Evolutionary conservation across 2,113 vertebrate genomes (phyloP), one percentile per base, ranked within the genome.

Genomic region (Passerina amoena): DNA sequence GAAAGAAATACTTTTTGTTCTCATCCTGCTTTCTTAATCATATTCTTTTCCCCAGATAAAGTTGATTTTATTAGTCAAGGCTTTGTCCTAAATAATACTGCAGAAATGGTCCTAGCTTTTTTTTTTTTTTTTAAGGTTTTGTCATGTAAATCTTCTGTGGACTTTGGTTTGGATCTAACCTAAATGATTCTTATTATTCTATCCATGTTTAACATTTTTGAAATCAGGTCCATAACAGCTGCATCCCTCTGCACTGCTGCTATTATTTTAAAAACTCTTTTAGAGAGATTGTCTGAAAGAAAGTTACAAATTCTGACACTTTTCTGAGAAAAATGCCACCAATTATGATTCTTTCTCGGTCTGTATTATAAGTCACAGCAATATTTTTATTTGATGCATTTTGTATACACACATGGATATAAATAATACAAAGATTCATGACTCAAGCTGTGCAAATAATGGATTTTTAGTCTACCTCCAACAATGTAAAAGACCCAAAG

Each of bases 371-470:
- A 95, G 54, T 90, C 79, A 53, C 45, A 86, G 37, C 65, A 86
- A 61, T 94, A 75, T 69, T 96, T 92, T 86, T 72, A 70, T 94
- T 93, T 97, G 64, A 81, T 96, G 48, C 57, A 61, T 96, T 97
- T 80, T 82, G 6, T 65, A 30, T 51, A 60, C 3, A 45, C 5
- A 33, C 17, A 20, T 4, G 3, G 3, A 2, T 38, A 63, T 76
- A 45, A 94, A 90, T 79, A 60, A 47, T 69, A 80, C 31, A 54
- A 59, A 75, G 20, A 56, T 56, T 20, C 7, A 31, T 61, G 53
- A 80, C 23, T 95, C 92, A 88, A 88, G 61, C 90, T 92, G 82
- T 92, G 82, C 57, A 91, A 93, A 85, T 90, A 93, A 82, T 91
- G 54, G 54, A 80, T 65, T 95, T 93, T 85, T 61, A 48, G 40